Evolutionary conservation across 2,797 vertebrate species (phyloP), one percentile per base, ranked within the genome.

Genomic region (Etheostoma perlongum): DNA sequence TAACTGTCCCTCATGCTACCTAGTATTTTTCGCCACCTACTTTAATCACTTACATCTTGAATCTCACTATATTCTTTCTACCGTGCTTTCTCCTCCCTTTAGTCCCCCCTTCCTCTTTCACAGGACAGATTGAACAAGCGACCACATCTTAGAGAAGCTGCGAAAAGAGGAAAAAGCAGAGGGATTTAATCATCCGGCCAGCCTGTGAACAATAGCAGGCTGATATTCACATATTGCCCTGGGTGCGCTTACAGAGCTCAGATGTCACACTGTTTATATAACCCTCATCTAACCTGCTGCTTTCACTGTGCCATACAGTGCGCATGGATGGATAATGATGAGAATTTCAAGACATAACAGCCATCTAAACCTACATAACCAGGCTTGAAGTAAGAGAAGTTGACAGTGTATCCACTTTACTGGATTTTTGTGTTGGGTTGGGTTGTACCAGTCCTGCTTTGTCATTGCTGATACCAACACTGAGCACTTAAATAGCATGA

Each of bases 251-350:
- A 10, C 82, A 47, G 27, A 62, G 85, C 78, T 92, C 91, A 70
- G 78, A 69, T 88, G 83, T 90, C 88, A 81, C 81, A 53, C 54
- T 82, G 81, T 85, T 90, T 85, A 76, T 74, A 73, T 78, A 85
- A 85, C 83, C 62, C 75, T 74, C 61, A n/a, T 72, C 57, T 70
- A 67, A 85, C 59, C 85, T 63, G 80, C 80, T 72, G 78, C 79
- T 82, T 75, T 63, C 62, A n/a, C 13, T 1, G 48, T 55, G n/a
- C n/a, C 36, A 5, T 30, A 65, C 72, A 25, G 67, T 7, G 40
- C 27, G 23, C 16, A 2, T 5, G 40, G 51, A 27, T 18, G 59
- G 63, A 58, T 30, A n/a, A 51, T 15, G 30, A 42, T 23, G 57
- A 62, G 25, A 51, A 40, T 12, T 10, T 44, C 5, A 62, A 42